phyloP scores from a whole-genome alignment of 2,797 vertebrate species.

The Sebastes kiyomatsui region DNA sequence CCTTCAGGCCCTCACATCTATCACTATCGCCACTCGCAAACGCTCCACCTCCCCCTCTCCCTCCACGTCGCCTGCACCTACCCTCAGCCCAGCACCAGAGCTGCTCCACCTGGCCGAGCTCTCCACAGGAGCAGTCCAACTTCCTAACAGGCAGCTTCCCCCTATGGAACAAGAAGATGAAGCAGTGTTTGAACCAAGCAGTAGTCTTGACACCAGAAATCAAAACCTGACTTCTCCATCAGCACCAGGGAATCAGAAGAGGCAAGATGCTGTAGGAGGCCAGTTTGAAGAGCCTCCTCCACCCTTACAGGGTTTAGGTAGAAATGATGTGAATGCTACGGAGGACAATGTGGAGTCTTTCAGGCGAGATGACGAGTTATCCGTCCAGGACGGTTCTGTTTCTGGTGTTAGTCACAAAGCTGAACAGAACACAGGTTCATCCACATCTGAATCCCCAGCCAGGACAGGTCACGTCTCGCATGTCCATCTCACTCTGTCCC shows the following conservation, averaged over 20 bases:
- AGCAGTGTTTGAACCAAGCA: not conserved
- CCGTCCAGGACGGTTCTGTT: not conserved
- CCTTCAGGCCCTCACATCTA: constrained; percentile 72
- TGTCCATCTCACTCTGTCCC: constrained; percentile 83
- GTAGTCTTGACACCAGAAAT: not conserved
- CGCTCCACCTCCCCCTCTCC: constrained; percentile 70
- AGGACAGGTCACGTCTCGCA: constrained; percentile 79
- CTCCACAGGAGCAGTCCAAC: constrained; percentile 15
- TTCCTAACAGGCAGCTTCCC: not conserved
- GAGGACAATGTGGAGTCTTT: not conserved
- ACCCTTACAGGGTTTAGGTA: not conserved
- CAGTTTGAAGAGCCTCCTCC: constrained; percentile 3
- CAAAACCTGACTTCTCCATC: not conserved
- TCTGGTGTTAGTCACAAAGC: not conserved
- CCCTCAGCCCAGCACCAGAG: constrained; percentile 27
- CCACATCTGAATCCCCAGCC: constrained; percentile 31
- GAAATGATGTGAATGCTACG: not conserved
- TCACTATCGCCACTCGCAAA: constrained; percentile 79
- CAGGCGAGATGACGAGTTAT: not conserved
- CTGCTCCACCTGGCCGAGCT: constrained; percentile 53
- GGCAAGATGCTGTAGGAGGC: constrained; percentile 40
- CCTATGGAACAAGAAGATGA: not conserved
- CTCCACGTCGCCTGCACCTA: constrained; percentile 48
- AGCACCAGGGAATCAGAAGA: not conserved
- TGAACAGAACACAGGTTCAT: not conserved